Evolutionary conservation across 2,888 invertebrate species (phyloP).

Genomic region (Lasioglossum leucozonium): DNA sequence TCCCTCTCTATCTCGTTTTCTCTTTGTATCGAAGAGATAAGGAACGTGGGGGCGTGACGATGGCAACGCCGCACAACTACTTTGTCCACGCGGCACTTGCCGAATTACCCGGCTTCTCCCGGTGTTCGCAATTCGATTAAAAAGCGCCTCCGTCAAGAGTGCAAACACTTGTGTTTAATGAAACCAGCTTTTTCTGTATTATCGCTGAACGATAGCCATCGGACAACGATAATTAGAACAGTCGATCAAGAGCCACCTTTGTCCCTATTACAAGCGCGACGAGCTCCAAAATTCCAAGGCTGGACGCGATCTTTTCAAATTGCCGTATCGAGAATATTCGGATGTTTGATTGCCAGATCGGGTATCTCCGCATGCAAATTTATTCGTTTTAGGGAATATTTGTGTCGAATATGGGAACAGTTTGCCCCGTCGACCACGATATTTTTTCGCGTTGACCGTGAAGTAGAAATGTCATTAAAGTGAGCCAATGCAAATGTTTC

Average conservation of each 20-base stretch:
- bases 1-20: neutral
- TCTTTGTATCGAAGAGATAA: neutral
- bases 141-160: neutral
- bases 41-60: neutral
- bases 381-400: neutral
- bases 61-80: neutral
- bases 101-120: neutral
- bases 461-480: neutral
- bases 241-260: constrained; percentile 22
- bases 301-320: neutral
- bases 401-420: neutral
- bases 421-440: neutral
- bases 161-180: neutral
- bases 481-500: neutral
- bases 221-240: constrained; percentile 18
- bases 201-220: constrained; percentile 18
- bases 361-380: neutral
- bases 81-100: neutral
- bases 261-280: constrained; percentile 21
- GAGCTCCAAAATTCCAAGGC: constrained; percentile 3
- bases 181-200: neutral
- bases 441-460: neutral
- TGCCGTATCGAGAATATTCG: neutral
- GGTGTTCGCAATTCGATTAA: neutral
- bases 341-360: neutral